phyloP scores from a whole-genome alignment of 2,113 vertebrate species.

The Mandrillus leucophaeus region DNA sequence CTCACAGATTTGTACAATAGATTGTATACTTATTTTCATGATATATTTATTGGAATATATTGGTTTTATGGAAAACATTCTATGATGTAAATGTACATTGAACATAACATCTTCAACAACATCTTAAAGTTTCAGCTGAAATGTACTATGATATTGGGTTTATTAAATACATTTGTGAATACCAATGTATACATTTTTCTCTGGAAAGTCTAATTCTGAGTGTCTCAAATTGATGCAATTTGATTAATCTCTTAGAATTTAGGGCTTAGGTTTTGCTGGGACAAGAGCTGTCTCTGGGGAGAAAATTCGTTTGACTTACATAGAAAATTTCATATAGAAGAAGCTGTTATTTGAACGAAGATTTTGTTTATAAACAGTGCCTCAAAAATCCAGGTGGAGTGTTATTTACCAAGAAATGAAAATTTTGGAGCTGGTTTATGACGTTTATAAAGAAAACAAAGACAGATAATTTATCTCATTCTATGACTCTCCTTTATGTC shows the following conservation, averaged over 20 bases:
- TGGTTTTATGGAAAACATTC: not conserved
- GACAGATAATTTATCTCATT: not conserved
- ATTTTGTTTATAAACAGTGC: slow-evolving; percentile 10
- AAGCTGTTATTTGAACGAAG: slow-evolving; percentile 18
- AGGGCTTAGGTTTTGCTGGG: not conserved
- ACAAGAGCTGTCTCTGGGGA: not conserved
- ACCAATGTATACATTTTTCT: not conserved
- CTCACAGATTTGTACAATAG: not conserved
- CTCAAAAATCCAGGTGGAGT: not conserved
- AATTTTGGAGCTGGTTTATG: not conserved
- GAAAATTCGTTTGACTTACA: slow-evolving; percentile 56
- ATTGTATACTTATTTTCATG: not conserved
- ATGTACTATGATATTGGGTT: not conserved
- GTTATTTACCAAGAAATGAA: slow-evolving; percentile 28
- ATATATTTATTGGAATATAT: not conserved
- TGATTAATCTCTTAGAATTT: not conserved
- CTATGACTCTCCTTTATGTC: not conserved
- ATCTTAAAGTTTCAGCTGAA: not conserved
- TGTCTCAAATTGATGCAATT: not conserved
- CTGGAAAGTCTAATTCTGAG: not conserved
- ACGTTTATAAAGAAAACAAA: slow-evolving; percentile 5
- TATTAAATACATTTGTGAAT: not conserved
- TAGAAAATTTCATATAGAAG: slow-evolving; percentile 21
- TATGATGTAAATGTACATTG: not conserved
- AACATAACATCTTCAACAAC: not conserved